Base-by-base conservation (phyloP, 2,888 invertebrate genomes). In the Cyclophora punctaria region DNA sequence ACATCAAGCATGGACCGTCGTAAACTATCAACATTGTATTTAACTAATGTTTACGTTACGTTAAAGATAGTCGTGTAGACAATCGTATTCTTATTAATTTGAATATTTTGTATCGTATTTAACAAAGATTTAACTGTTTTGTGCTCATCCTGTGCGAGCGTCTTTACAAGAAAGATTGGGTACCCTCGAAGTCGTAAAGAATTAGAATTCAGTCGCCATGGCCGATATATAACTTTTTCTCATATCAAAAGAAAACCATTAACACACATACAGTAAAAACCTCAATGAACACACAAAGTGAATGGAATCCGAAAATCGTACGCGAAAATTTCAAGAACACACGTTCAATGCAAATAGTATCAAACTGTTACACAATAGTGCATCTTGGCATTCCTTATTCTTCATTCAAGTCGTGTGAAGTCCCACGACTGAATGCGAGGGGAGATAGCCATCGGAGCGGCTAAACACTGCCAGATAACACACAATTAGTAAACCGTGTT, bases 321-420 rank as follows among this genome's bases (percentile, higher is more conserved):
- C 60, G 61, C 62, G 56, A 68, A 69, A 69, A 67, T 59, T 63
- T 73, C 74, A 77, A 75, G 71, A 67, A 73, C 76, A 76, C 64
- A 67, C 64, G 69, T 71, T 75, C 75, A 74, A 78, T 75, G 73
- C 71, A 75, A 77, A 76, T 71, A 81, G 80, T 83, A 80, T 80
- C 81, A 83, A 73, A 70, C 58, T 58, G 59, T 84, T 85, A 75
- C 84, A 66, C 81, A 83, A 86, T 70, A 45, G 70, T 75, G 74
- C 78, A 81, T 86, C 86, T 83, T 88, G 87, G 85, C 87, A 88
- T 88, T 88, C 79, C 78, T 81, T 84, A 80, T 83, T 75, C 74
- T 67, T 69, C 73, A 77, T 71, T 80, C 76, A 78, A 78, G 80
- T 63, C 79, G 81, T 86, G 86, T 61, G 86, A 86, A 80, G 75